Evolutionary conservation across 2,888 invertebrate species (phyloP), one percentile per base, ranked within the genome.

Genomic region (Rhamphomyia laevipes): DNA sequence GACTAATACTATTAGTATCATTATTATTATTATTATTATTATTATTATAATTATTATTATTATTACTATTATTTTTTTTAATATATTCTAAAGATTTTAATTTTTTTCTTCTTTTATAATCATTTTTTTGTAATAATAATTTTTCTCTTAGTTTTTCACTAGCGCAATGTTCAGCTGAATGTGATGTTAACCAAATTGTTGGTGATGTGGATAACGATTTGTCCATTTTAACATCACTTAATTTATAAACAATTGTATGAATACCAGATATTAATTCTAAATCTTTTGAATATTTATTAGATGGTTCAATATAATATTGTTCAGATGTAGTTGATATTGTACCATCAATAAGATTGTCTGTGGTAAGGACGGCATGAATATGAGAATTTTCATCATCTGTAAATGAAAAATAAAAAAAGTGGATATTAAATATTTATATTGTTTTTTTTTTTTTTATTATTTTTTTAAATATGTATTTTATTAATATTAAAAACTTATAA

Each of bases 261-360:
- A 87, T 74, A 42, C 71, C 70, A 53, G 63, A 60, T 55, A 73
- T 68, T 13, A 61, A 59, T 27, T 72, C 71, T 58, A 76, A 71
- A 55, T 74, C 71, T 58, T 77, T 73, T 61, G 73, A 63, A 66
- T 73, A 64, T 61, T 68, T 59, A 53, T 64, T 60, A 53, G 68
- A 62, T 54, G 68, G 60, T 68, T 93, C 92, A 58, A 93, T 78
- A 70, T 88, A 90, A 71, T 82, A 89, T 61, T 89, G 86, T 61
- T 87, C 87, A 46, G 79, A 74, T 50, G 75, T 73, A 46, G 88
- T 86, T 68, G 80, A 77, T 63, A 94, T 84, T 48, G 86, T 86
- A 47, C 93, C 94, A 66, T 94, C 93, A 70, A 94, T 88, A 51
- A 90, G 76, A 50, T 93, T 93, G 52, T 90, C 86, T 51, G 78